Base-by-base conservation (phyloP, 2,888 invertebrate genomes). In the Plebejus melissa region DNA sequence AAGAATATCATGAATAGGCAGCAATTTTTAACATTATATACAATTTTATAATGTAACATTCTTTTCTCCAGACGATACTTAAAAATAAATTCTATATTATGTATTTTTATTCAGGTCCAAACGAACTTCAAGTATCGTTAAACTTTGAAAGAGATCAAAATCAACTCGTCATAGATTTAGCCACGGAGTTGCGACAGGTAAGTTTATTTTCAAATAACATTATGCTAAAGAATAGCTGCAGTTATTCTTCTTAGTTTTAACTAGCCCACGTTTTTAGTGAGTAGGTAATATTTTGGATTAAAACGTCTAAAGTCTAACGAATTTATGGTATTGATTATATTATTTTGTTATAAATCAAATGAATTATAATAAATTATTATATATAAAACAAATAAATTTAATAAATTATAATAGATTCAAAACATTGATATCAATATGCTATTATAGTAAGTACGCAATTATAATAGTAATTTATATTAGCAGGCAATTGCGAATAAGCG, bases 181-280 rank as follows among this genome's bases (percentile, higher is more conserved):
- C 96, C 0, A 95, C 95, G 16, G 95, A 96, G 80, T 82, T 96
- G 11, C 91, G 95, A 78, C 94, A 95, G 86, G 93, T 95, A 46
- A 70, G 65, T 36, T 3, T 22, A 65, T 65, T 7, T 32, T 3
- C 11, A 1, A 1, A 60, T 46, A 2, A 46, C 13, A 50, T 50
- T 50, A 13, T 50, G 4, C 54, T 54, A 46, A 46, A 46, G 9
- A 46, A 46, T 46, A 2, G 2, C 9, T 46, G 46, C 22, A 22
- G 22, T 46, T 46, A 7, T 32, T 32, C 32, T 1, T 32, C 32
- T 32, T 32, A 32, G 32, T 32, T 32, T 32, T 32, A 32, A 32
- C 32, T 32, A 32, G 0, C 32, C 32, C 32, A 32, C 32, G 32
- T 32, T 32, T 32, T 32, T 32, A 32, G 32, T 32, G 32, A 32